Evolutionary conservation across 2,888 invertebrate genomes (phyloP).

Genomic region (Drosophila mettleri): DNA sequence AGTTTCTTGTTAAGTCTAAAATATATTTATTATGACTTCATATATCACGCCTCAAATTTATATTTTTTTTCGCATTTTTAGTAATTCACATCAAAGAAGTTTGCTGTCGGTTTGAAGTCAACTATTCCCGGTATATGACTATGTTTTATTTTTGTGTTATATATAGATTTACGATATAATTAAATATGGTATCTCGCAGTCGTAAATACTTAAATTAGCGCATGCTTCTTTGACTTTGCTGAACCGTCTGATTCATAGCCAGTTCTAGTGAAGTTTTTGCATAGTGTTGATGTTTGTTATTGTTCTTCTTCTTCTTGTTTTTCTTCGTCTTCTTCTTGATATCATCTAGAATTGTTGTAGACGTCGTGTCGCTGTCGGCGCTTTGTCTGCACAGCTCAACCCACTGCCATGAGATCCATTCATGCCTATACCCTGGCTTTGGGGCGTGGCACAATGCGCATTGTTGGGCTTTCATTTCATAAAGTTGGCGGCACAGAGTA

Average conservation of each 20-base stretch:
- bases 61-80: neutral
- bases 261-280: slow-evolving; percentile 67
- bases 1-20: neutral
- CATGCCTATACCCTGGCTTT: slow-evolving; percentile 34
- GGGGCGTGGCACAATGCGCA: slow-evolving; percentile 48
- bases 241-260: slow-evolving; percentile 70
- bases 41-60: neutral
- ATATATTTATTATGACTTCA: neutral
- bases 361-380: slow-evolving; percentile 68
- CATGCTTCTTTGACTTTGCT: slow-evolving; percentile 28
- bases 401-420: slow-evolving; percentile 70
- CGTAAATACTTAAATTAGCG: neutral
- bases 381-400: slow-evolving; percentile 73
- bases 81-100: neutral
- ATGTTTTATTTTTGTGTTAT: neutral
- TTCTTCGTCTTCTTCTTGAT: slow-evolving; percentile 32
- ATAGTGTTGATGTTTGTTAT: slow-evolving; percentile 53
- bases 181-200: slow-evolving; percentile 12
- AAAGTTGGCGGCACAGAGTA: slow-evolving; percentile 52
- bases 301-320: slow-evolving; percentile 14
- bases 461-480: slow-evolving; percentile 62
- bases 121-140: neutral
- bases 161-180: neutral
- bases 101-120: neutral
- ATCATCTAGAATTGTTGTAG: slow-evolving; percentile 64